Evolutionary conservation across 1,140 invertebrate species (phyloP).

Genomic region (Reticulitermes speratus): DNA sequence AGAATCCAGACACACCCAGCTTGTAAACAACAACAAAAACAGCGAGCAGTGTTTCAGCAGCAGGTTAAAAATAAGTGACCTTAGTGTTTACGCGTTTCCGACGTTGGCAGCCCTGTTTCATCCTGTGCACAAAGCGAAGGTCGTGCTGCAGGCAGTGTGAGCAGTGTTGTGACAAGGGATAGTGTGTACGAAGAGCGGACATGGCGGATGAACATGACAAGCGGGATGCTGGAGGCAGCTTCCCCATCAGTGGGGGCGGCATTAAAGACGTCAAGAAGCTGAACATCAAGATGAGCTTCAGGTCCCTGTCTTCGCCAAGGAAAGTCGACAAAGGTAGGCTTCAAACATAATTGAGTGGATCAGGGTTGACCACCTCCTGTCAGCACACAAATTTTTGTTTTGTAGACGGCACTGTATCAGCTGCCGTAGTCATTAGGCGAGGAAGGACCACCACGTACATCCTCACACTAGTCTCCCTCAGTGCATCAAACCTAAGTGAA

Average conservation of each 20-base stretch:
- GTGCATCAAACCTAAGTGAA: too few species aligned
- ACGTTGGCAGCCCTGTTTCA: slow-evolving; percentile 21
- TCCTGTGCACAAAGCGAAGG: slow-evolving; percentile 19
- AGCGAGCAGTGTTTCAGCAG: neutral
- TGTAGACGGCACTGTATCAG: too few species aligned
- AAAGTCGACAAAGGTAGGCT: slow-evolving; percentile 21
- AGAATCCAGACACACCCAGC: neutral
- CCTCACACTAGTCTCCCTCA: too few species aligned
- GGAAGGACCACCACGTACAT: too few species aligned
- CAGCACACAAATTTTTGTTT: neutral
- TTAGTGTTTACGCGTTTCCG: neutral
- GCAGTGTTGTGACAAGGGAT: neutral
- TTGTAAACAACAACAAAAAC: neutral
- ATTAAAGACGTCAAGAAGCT: slow-evolving; percentile 21
- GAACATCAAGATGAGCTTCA: slow-evolving; percentile 20
- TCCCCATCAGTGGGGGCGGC: neutral
- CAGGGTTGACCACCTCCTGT: neutral
- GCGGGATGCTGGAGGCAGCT: neutral
- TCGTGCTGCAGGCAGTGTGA: neutral
- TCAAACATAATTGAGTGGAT: neutral
- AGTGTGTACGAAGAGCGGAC: too few species aligned
- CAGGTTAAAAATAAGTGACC: neutral
- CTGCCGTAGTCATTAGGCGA: too few species aligned
- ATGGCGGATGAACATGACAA: neutral
- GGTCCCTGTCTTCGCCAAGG: slow-evolving; percentile 19